Percentiles rank a stretch among this genome's conserved stretches.
phyloP scores from a whole-genome alignment of 2,797 vertebrate genomes.

The Microctenopoma stevenorrisi region DNA sequence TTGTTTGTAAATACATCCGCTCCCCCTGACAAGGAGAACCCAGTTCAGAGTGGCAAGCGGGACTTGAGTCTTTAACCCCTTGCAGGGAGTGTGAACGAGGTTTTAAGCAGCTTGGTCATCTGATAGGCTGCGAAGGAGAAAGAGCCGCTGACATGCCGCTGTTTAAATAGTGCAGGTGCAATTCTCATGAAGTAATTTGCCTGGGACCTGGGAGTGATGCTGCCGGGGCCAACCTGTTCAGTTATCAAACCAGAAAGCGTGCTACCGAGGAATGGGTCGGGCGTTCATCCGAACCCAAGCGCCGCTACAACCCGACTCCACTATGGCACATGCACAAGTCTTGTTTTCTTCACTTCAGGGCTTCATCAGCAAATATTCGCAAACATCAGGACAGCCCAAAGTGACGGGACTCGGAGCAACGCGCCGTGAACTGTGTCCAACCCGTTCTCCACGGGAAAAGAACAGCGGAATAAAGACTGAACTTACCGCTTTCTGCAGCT shows the following conservation, averaged over 20 bases:
- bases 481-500: slow-evolving; percentile 72
- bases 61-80: slow-evolving; percentile 69
- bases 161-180: slow-evolving; percentile 59
- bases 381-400: slow-evolving; percentile 34
- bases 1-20: slow-evolving; percentile 82
- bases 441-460: slow-evolving; percentile 19
- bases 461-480: slow-evolving; percentile 14
- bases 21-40: slow-evolving; percentile 72
- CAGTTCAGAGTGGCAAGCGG: slow-evolving; percentile 64
- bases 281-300: slow-evolving; percentile 40
- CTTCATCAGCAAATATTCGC: slow-evolving; percentile 12
- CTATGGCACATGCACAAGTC: slow-evolving; percentile 34
- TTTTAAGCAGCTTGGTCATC: slow-evolving; percentile 29
- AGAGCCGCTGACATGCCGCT: slow-evolving; percentile 33
- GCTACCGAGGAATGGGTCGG: slow-evolving; percentile 39
- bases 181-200: slow-evolving; percentile 51
- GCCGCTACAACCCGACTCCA: slow-evolving; percentile 11
- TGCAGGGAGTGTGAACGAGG: slow-evolving; percentile 36
- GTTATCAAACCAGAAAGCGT: slow-evolving; percentile 48
- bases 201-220: slow-evolving; percentile 57
- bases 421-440: slow-evolving; percentile 32
- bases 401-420: slow-evolving; percentile 41
- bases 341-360: slow-evolving; percentile 46
- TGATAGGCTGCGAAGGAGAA: slow-evolving; percentile 34
- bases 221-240: slow-evolving; percentile 66